Conservation (phyloP, 2,113 vertebrate species). For the Burhinus bistriatus region DNA sequence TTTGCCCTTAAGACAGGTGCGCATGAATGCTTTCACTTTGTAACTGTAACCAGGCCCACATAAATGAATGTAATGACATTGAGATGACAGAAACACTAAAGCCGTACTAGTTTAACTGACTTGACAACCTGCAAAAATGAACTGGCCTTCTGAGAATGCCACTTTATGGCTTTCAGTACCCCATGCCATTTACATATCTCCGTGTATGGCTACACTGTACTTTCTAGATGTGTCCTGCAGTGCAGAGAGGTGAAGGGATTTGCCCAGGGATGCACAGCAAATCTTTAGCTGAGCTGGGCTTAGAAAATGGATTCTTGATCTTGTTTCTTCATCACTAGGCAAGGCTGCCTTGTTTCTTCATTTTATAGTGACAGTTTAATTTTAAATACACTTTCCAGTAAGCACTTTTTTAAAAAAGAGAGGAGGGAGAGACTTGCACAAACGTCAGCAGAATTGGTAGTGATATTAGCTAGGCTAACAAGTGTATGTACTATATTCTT, state of each 20-base stretch:
- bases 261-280: not conserved
- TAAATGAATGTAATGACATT: not conserved
- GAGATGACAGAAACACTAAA: not conserved
- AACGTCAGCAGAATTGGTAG: not conserved
- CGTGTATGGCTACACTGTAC: not conserved
- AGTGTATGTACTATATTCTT: not conserved
- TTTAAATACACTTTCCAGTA: not conserved
- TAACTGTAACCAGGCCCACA: not conserved
- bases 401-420: not conserved
- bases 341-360: not conserved
- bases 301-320: not conserved
- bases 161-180: not conserved
- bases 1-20: not conserved
- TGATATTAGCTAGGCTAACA: not conserved
- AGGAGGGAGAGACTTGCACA: not conserved
- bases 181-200: not conserved
- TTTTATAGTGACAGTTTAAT: not conserved
- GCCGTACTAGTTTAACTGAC: not conserved
- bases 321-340: not conserved
- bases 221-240: not conserved
- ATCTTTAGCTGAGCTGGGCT: not conserved
- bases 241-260: not conserved
- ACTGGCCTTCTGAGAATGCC: not conserved
- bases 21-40: not conserved
- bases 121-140: not conserved